Percentiles rank a stretch among this genome's conserved stretches.
Conservation (phyloP, 1,140 invertebrate species). For the Heliconius nattereri region DNA sequence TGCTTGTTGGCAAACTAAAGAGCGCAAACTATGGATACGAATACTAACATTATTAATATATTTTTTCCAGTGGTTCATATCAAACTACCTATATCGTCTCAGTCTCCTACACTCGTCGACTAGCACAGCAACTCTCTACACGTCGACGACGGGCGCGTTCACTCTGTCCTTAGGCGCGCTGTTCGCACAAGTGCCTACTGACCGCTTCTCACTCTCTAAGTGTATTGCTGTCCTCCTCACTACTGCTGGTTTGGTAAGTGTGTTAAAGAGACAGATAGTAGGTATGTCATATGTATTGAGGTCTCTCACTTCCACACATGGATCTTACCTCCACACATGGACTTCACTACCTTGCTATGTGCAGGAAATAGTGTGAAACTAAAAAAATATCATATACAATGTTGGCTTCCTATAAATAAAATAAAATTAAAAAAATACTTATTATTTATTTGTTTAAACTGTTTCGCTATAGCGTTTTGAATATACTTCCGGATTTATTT, state of each 20-base stretch:
- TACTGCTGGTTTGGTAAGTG: conserved; percentile 63
- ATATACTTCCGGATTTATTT: background rate
- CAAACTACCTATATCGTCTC: conserved; percentile 73
- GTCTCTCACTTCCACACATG: background rate
- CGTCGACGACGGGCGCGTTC: conserved; percentile 61
- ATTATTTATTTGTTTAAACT: too few species aligned
- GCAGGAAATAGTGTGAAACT: too few species aligned
- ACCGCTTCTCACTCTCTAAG: conserved; percentile 62
- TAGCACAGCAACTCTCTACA: conserved; percentile 62
- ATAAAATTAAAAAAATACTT: too few species aligned
- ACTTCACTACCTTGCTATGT: too few species aligned
- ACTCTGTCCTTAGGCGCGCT: conserved; percentile 61
- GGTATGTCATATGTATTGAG: too few species aligned
- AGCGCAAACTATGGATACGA: too few species aligned
- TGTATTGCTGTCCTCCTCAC: conserved; percentile 58
- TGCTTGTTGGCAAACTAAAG: too few species aligned
- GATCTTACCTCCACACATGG: too few species aligned
- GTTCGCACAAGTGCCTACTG: conserved; percentile 61
- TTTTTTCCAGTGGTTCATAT: conserved; percentile 73
- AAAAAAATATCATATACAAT: too few species aligned
- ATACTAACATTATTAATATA: conserved; percentile 17
- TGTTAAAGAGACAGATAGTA: background rate
- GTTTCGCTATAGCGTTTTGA: background rate
- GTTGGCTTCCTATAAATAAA: too few species aligned
- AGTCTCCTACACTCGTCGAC: conserved; percentile 59